Base-by-base conservation (phyloP, 2,113 vertebrate genomes). In the Campylomormyrus tamandua region DNA sequence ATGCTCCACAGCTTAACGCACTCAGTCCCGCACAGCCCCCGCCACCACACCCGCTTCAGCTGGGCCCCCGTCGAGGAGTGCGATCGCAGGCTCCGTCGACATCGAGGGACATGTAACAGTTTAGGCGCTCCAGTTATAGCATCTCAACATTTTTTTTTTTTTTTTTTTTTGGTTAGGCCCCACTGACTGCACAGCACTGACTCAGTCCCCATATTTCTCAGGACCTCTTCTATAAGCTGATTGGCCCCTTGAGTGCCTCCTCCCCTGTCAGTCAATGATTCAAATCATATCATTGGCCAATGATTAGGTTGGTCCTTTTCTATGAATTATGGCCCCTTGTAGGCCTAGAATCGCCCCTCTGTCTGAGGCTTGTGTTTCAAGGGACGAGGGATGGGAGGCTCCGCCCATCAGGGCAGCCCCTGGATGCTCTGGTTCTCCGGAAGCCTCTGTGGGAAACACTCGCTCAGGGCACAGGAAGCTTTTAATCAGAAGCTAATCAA, bases 41-140 rank as follows among this genome's bases (percentile, higher is more conserved):
- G 2, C 31, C n/a, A 11, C 62, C 8, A n/a, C 70, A 13, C 74
- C 74, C 15, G 15, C 74, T 39, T 8, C 31, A 39, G 31, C 39
- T 1, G 6, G 74, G 74, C 74, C 74, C 74, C 35, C 5, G 15
- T 80, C 1, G 74, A 80, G 74, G 74, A 21, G 17, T 80, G 35
- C 6, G 5, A 80, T 80, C 35, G 6, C 31, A 77, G 70, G 70
- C 70, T 39, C 11, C 31, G 1, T 77, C 31, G 5, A 80, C 74
- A 80, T 80, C 74, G 15, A 80, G 74, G 74, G 35, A 80, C 74
- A 8, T 80, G 74, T 80, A 80, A 80, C 74, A 80, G 74, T 80
- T 80, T 80, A 80, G 74, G 35, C 15, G 15, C 31, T 80, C 74
- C 31, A 80, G 39, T 80, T 80, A 39, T 80, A 80, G 35, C 74